A percentile compares a stretch with the other conserved stretches of the same genome.
These are phyloP conservation scores for Nemoura dubitans DNA, from an alignment of 2,888 invertebrate genomes.

Conservation along the genomic window DNA sequence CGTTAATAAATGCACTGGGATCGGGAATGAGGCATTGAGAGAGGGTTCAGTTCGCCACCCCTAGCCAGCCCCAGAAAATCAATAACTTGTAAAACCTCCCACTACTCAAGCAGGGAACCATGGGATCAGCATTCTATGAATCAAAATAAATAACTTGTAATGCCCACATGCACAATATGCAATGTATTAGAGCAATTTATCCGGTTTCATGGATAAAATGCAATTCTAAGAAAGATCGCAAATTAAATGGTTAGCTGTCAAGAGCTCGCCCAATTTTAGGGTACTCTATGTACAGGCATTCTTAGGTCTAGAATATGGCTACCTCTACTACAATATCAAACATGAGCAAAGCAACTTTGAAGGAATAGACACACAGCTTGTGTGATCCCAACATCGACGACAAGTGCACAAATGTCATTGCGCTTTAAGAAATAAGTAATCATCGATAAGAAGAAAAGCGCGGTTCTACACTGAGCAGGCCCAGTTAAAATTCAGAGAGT, in stretches of 20 bases:
- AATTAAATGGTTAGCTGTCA: not conserved
- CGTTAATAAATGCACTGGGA: not conserved
- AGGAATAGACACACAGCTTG: not conserved
- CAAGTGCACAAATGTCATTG: conserved; percentile 43
- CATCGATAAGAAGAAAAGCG: conserved; percentile 52
- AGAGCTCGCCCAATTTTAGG: not conserved
- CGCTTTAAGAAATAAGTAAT: conserved; percentile 47
- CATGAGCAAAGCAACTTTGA: not conserved
- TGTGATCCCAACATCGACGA: not conserved
- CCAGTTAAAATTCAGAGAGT: conserved; percentile 85
- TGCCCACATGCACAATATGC: not conserved
- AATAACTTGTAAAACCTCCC: conserved; percentile 51
- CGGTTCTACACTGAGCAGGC: conserved; percentile 80
- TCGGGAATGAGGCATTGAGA: conserved; percentile 4
- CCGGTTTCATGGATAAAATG: not conserved
- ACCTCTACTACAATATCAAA: conserved; percentile 24
- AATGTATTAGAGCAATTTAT: not conserved
- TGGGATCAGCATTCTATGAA: conserved; percentile 45
- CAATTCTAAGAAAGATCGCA: not conserved
- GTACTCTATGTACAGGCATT: conserved; percentile 1
- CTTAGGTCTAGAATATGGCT: conserved; percentile 30
- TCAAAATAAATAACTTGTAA: not conserved
- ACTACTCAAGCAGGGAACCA: conserved; percentile 49
- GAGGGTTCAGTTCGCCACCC: not conserved
- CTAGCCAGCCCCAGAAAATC: conserved; percentile 50